phyloP scores from a whole-genome alignment of 2,113 vertebrate species.

The Hypanus sabinus region DNA sequence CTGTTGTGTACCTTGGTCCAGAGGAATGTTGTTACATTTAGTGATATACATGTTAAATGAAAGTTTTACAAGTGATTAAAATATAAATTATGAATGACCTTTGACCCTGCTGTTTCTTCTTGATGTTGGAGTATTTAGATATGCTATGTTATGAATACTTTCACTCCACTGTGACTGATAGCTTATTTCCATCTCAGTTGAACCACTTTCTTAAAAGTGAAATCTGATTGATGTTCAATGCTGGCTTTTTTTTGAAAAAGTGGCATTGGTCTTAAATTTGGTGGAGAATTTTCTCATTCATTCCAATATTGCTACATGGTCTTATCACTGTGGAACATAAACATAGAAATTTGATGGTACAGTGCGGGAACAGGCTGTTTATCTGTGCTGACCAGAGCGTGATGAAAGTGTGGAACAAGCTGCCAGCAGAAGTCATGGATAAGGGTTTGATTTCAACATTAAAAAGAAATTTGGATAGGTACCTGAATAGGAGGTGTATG shows the following conservation, averaged over 20 bases:
- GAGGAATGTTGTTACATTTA: too few species aligned
- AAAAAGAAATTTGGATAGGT: too few species aligned
- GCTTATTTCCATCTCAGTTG: not conserved
- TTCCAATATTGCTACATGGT: not conserved
- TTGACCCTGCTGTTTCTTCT: not conserved
- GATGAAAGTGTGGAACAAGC: too few species aligned
- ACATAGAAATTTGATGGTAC: too few species aligned
- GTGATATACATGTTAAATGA: too few species aligned
- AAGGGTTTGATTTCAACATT: too few species aligned
- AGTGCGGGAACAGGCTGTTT: too few species aligned
- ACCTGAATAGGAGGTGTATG: too few species aligned
- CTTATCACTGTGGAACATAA: too few species aligned
- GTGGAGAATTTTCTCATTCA: not conserved
- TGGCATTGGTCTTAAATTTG: not conserved
- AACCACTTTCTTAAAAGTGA: not conserved
- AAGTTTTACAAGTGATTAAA: not conserved
- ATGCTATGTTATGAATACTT: not conserved
- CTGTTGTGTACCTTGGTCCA: too few species aligned
- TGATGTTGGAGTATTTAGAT: not conserved
- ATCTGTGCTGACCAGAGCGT: too few species aligned
- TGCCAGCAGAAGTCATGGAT: too few species aligned
- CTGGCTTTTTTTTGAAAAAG: not conserved
- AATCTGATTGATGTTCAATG: not conserved
- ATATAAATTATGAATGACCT: not conserved
- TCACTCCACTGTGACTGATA: not conserved